These are phyloP conservation scores for Lysandra coridon DNA, from an alignment of 2,888 invertebrate species.

Conservation along the genomic window DNA sequence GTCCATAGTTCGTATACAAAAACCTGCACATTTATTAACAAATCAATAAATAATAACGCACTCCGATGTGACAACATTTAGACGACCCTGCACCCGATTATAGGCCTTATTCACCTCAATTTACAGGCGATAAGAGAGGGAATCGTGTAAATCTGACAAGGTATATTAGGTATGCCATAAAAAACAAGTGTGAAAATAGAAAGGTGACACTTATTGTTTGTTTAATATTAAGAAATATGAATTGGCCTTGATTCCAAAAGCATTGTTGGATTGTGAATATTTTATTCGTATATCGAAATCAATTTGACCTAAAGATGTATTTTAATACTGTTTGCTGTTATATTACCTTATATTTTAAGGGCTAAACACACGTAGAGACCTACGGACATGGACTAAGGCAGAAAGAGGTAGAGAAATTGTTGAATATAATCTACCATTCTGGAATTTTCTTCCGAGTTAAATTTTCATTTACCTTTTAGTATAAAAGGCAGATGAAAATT, in stretches of 20 bases:
- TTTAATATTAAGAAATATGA: constrained; percentile 39
- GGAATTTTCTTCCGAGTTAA: too few species aligned
- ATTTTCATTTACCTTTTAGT: too few species aligned
- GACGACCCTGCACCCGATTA: constrained; percentile 36
- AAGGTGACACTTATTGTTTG: constrained; percentile 47
- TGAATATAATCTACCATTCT: too few species aligned
- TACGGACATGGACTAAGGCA: too few species aligned
- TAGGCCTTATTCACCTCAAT: constrained; percentile 36
- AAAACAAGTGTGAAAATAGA: constrained; percentile 66
- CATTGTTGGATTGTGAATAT: constrained; percentile 11
- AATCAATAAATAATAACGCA: constrained; percentile 65
- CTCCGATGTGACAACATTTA: constrained; percentile 43
- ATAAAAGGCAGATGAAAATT: too few species aligned
- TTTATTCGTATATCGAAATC: not conserved
- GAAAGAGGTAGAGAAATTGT: too few species aligned
- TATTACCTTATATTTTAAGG: too few species aligned
- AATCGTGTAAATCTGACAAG: constrained; percentile 21
- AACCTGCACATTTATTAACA: constrained; percentile 71
- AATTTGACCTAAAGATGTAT: not conserved
- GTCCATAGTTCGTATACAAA: constrained; percentile 45
- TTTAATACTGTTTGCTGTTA: too few species aligned
- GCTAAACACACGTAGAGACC: too few species aligned
- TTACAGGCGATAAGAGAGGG: constrained; percentile 5
- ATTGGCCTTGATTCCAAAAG: constrained; percentile 32
- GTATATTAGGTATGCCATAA: constrained; percentile 41